Base-by-base conservation (phyloP, 2,113 vertebrate genomes). In the Fukomys damarensis region DNA sequence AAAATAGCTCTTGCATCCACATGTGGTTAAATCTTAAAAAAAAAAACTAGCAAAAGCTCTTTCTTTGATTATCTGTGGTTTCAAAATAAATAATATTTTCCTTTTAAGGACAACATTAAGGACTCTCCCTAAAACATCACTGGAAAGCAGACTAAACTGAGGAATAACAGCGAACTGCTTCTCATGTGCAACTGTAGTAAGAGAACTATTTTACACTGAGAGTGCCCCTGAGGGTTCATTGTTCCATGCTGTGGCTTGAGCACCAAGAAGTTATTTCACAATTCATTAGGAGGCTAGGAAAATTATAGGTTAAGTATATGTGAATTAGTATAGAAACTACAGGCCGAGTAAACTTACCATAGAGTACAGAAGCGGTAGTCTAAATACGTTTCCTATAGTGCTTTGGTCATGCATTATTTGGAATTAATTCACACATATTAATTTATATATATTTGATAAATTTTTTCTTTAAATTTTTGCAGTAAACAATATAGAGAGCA, bases 241-340 rank as follows among this genome's bases (percentile, higher is more conserved):
- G 58, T 35, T 5, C 20, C 81, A 88, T 54, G 24, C 41, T 81
- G 28, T 92, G 35, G 0, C 58, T 90, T 68, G 16, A 94, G 20
- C 8, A 83, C 26, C 14, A 95, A 28, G 3, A 28, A 91, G 2
- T 17, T n/a, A 89, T 79, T 93, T 90, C n/a, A 32, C 9, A 83
- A 70, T 82, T 93, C 32, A 93, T 10, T 46, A 52, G 12, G 38
- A 93, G 88, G 89, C 17, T 10, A 84, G 54, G 52, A 86, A 88
- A 95, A 84, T 86, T 83, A 68, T 74, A 89, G 24, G 13, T 89
- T 94, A 94, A 83, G 1, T 56, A 66, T 68, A 74, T 63, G 8
- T 63, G 24, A 89, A 72, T 89, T 61, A 56, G 10, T 84, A 3
- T 66, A 95, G 17, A 89, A 94, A 91, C 10, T 86, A 91, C 12